Percentiles rank a stretch among this genome's conserved stretches.
phyloP scores from a whole-genome alignment of 2,797 vertebrate genomes.

The Etheostoma perlongum region DNA sequence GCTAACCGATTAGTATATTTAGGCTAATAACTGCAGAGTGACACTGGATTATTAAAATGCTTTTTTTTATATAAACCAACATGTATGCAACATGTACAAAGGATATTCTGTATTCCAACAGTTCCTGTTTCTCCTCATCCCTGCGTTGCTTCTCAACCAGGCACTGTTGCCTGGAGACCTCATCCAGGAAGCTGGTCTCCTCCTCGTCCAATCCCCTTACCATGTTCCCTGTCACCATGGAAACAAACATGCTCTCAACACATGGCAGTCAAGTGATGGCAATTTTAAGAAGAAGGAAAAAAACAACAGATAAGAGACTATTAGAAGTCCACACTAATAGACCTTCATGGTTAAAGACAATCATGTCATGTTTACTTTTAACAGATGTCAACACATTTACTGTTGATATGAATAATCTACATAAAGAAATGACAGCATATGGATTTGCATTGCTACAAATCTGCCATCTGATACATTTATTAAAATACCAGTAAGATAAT shows the following conservation, averaged over 20 bases:
- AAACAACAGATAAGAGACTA: constrained; percentile 24
- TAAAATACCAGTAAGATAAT: too few relatives aligned
- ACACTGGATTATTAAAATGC: constrained; percentile 9
- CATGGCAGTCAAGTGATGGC: constrained; percentile 51
- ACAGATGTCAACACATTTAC: not conserved
- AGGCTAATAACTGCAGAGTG: not conserved
- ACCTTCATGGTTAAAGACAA: not conserved
- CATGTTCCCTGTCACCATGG: constrained; percentile 94
- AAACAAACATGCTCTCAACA: constrained; percentile 73
- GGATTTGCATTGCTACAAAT: too few relatives aligned
- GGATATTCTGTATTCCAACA: constrained; percentile 99
- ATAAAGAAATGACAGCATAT: too few relatives aligned
- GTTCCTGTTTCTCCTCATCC: constrained; percentile 94
- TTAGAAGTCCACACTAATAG: not conserved
- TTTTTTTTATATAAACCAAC: constrained; percentile 2
- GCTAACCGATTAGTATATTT: not conserved
- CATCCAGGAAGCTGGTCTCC: constrained; percentile 95
- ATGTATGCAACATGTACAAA: constrained; percentile 59
- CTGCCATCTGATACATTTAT: too few relatives aligned
- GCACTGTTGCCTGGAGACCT: constrained; percentile 96
- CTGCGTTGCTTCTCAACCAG: constrained; percentile 95
- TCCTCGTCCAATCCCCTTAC: constrained; percentile 98
- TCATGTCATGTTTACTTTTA: not conserved
- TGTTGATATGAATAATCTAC: too few relatives aligned
- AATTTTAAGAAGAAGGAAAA: constrained; percentile 29